phyloP scores from a whole-genome alignment of 2,113 vertebrate species.

The Calonectris borealis region DNA sequence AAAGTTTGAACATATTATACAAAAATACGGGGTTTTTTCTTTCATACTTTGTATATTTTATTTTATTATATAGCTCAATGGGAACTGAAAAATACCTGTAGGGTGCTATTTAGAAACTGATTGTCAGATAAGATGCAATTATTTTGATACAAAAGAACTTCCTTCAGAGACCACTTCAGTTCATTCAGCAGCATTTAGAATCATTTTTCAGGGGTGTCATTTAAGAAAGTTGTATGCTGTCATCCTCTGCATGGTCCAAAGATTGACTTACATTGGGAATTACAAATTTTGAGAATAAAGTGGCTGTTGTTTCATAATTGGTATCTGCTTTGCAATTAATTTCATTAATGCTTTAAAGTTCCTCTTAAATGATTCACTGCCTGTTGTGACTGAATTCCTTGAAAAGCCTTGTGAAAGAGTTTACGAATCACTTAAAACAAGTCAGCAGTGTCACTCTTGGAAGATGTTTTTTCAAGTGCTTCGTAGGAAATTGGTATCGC shows the following conservation, averaged over 20 bases:
- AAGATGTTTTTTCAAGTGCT: not conserved
- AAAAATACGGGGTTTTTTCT: not conserved
- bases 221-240: not conserved
- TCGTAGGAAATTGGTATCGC: not conserved
- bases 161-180: not conserved
- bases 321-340: not conserved
- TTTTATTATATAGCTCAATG: not conserved
- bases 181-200: not conserved
- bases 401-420: constrained; percentile 34
- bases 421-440: constrained; percentile 23
- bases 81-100: not conserved
- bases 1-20: not conserved
- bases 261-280: not conserved
- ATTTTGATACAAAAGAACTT: not conserved
- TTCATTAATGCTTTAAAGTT: not conserved
- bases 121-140: not conserved
- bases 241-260: not conserved
- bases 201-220: not conserved
- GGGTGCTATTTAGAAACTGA: not conserved
- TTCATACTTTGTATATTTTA: not conserved
- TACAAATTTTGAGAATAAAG: not conserved
- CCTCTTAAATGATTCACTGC: constrained; percentile 24
- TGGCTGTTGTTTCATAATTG: not conserved
- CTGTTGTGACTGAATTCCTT: constrained; percentile 26
- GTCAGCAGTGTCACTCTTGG: not conserved